Base-by-base conservation (phyloP, 2,113 vertebrate species). In the Ciconia maguari region DNA sequence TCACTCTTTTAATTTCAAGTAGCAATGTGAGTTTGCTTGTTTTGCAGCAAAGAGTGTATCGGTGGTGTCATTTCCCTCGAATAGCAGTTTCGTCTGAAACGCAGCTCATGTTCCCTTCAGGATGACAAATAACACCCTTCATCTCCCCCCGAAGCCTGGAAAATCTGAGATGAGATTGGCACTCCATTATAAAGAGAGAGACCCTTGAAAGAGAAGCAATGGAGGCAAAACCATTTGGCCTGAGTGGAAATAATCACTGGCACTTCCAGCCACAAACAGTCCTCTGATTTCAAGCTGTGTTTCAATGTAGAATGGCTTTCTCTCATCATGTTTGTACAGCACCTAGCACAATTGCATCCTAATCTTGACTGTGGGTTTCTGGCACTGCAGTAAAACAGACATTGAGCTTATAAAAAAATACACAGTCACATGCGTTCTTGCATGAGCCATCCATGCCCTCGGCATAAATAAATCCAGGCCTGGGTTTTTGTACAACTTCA, bases 131-230 rank as follows among this genome's bases (percentile, higher is more conserved):
- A 84, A 68, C 48, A 51, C 24, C 75, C 49, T 92, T 89, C 46
- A 16, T 72, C 69, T 87, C 4, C 27, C 48, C 38, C 49, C 61
- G 71, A 58, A 95, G 62, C 54, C 60, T 91, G 82, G 52, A 96
- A 95, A 85, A 80, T 49, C 85, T 85, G 90, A 69, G 82, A 88
- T 90, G 75, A 97, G 87, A 74, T 54, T 88, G 84, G 54, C 85
- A 88, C 15, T 58, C 41, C 74, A 90, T 44, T 83, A 79, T 84
- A 55, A 77, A 91, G 74, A 94, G 10, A 91, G 42, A 71, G 19
- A 68, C 22, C 55, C 75, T 88, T 6, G 5, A 83, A 94, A 92
- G 17, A 48, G 16, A 69, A 30, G 15, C 38, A 81, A 16, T 6
- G 9, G 55, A 83, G 66, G 32, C 49, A 75, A 84, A 93, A 41